A percentile compares a stretch with the other conserved stretches of the same genome.
These are phyloP conservation scores for Sardina pilchardus DNA, from an alignment of 2,113 vertebrate genomes.

Conservation along the genomic window DNA sequence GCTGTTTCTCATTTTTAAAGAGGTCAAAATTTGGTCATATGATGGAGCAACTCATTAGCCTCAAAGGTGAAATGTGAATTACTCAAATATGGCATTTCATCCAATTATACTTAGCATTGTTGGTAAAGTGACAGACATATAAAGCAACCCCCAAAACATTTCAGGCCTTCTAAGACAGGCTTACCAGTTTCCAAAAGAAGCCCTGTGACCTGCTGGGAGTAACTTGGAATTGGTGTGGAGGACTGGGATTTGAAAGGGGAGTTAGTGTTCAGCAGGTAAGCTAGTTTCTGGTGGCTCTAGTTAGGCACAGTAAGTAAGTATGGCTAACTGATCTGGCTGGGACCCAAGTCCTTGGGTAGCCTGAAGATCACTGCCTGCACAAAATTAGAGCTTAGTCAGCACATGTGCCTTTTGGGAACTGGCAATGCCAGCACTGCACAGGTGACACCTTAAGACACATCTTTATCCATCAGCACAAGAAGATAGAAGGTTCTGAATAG, in stretches of 20 bases:
- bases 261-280: not conserved
- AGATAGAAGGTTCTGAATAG: slow-evolving; percentile 25
- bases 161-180: not conserved
- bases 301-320: not conserved
- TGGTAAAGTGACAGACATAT: no score
- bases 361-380: not conserved
- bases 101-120: not conserved
- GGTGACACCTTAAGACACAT: slow-evolving; percentile 48
- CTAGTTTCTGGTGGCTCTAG: not conserved
- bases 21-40: not conserved
- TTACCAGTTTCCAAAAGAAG: not conserved
- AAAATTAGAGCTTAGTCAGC: slow-evolving; percentile 51
- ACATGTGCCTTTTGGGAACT: slow-evolving; percentile 30
- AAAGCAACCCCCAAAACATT: no score
- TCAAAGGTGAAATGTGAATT: not conserved
- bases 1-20: not conserved
- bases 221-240: not conserved
- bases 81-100: not conserved
- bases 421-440: slow-evolving; percentile 28
- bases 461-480: slow-evolving; percentile 42
- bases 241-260: not conserved
- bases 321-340: not conserved
- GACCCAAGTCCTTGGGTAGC: not conserved
- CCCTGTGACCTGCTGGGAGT: not conserved
- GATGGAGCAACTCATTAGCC: not conserved